Evolutionary conservation across 2,888 invertebrate genomes (phyloP), one percentile per base, ranked within the genome.

Genomic region (Apamea sordens): DNA sequence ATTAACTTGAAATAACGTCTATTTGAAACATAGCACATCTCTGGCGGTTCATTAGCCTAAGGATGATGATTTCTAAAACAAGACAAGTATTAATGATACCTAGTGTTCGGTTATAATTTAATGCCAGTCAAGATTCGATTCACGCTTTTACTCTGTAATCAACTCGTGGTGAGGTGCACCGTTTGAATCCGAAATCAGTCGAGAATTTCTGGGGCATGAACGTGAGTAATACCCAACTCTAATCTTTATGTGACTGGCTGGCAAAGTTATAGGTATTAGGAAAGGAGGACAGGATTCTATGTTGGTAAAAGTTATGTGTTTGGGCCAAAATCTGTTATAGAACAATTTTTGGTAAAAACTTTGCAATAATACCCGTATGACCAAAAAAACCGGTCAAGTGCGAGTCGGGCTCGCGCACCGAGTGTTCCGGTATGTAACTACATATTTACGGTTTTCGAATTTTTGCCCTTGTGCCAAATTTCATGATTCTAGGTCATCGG

Each of bases 101-200:
- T 18, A 21, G 36, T 53, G 24, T 8, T 28, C 4, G 47, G 28
- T 65, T 78, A 59, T 78, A 80, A 78, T 83, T 81, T 50, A 70
- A 83, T 64, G 28, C 50, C 50, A 64, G 78, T 41, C 84, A 83
- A 59, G 47, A 32, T 81, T 78, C 56, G 59, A 83, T 83, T 83
- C 77, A 44, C 77, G 67, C 36, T 77, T 68, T 28, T 36, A 47
- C 53, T 36, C 77, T 18, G 53, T 61, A 83, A 83, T 80, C 77
- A 83, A 68, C 53, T 77, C 61, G 32, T 77, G 53, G 80, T 15
- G 10, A 32, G 59, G 77, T 36, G 53, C 44, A 15, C 83, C 24
- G 61, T 53, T 44, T 77, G 80, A 83, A 80, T 83, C 15, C 77
- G 36, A 83, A 80, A 80, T 80, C 61, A 68, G 83, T 21, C 8